Evolutionary conservation across 2,888 invertebrate genomes (phyloP), one percentile per base, ranked within the genome.

Genomic region (Aproaerema taeniolella): DNA sequence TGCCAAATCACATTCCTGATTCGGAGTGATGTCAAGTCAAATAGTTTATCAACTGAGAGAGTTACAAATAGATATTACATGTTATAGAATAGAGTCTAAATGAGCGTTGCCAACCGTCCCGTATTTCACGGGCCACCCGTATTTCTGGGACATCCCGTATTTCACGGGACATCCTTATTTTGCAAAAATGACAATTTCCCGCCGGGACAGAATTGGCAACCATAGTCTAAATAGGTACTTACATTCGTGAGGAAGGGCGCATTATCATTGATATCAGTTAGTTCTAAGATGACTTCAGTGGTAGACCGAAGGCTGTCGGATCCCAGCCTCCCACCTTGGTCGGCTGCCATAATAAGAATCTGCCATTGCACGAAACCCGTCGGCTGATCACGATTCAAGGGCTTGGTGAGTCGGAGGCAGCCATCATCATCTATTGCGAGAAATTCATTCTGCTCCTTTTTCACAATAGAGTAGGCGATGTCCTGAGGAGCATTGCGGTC

Each of bases 211-310:
- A n/a, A n/a, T n/a, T n/a, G n/a, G n/a, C n/a, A n/a, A n/a, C n/a
- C n/a, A n/a, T n/a, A n/a, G n/a, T n/a, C 20, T 6, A 20, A 20
- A 20, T 4, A 6, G 5, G 20, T 60, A 87, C 88, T 88, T 73
- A 90, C 90, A 63, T 93, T 94, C 29, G 92, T 93, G 44, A 96
- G 88, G 66, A 92, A 93, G 0, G 98, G 98, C 0, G 95, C 94
- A 69, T 98, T 98, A 69, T 99, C 98, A 70, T 99, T 99, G 59
- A 97, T 94, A 63, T 98, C 98, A 2, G 89, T 88, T 15, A 92
- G 67, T 46, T 88, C 88, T 45, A 93, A 86, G 31, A 88, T 92
- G 14, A 95, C 92, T 55, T 91, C 91, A 0, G 91, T 90, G 1
- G 90, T 89, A 0, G 89, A 88, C 42, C 90, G 87, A 38, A 90